These are phyloP conservation scores for Protobothrops flavoviridis DNA, from an alignment of 2,113 vertebrate species.

Conservation along the genomic window DNA sequence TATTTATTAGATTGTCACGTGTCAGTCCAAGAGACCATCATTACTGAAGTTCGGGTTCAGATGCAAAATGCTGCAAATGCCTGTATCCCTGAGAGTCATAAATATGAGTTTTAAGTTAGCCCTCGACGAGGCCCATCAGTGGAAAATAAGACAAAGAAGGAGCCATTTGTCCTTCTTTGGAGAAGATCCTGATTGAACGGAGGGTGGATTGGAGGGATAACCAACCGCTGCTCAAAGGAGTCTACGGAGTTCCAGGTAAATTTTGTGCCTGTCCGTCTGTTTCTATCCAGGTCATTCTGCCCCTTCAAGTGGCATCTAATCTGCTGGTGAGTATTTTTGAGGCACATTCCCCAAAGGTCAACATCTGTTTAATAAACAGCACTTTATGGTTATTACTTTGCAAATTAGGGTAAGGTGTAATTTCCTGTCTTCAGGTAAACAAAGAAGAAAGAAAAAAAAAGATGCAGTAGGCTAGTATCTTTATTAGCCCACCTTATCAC, in stretches of 20 bases:
- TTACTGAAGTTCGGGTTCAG: not conserved
- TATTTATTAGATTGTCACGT: not conserved
- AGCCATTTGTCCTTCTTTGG: not conserved
- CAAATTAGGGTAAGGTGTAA: conserved; percentile 72
- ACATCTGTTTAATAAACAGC: conserved; percentile 60
- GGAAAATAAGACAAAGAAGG: not conserved
- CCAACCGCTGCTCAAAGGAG: not conserved
- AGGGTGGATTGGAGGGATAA: not conserved
- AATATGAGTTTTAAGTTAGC: not conserved
- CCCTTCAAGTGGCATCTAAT: conserved; percentile 28
- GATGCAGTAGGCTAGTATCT: conserved; percentile 11
- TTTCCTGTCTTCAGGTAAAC: conserved; percentile 75
- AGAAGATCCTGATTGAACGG: not conserved
- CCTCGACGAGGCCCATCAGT: not conserved
- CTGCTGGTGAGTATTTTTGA: conserved; percentile 11
- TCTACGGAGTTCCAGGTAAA: not conserved
- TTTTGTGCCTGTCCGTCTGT: conserved; percentile 2
- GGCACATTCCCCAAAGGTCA: conserved; percentile 18
- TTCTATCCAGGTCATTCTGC: not conserved
- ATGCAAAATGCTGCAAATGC: not conserved
- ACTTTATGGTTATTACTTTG: conserved; percentile 62
- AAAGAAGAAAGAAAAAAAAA: not conserved
- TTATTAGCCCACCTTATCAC: not conserved
- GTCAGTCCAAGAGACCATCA: not conserved
- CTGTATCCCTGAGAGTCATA: not conserved